Conservation (phyloP, 2,888 invertebrate species). For the Scelioninae gen. 2 region DNA sequence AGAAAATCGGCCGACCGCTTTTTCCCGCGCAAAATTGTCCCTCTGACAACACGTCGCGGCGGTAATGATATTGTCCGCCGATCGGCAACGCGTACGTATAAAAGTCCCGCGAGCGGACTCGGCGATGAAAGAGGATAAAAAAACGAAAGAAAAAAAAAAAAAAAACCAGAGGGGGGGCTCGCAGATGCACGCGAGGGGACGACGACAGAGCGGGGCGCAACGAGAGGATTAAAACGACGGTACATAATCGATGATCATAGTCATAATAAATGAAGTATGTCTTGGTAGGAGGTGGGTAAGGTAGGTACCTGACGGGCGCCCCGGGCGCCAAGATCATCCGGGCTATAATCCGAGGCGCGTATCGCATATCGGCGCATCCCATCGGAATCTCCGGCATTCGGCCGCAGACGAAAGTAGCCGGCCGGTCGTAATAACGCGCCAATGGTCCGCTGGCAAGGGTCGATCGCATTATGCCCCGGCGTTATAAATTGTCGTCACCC, state of each 20-base stretch:
- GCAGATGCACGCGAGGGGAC: conserved; percentile 34
- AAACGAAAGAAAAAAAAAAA: neutral
- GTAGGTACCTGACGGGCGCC: conserved; percentile 74
- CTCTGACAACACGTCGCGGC: too few species aligned
- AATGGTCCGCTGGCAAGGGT: conserved; percentile 71
- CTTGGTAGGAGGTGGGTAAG: conserved; percentile 69
- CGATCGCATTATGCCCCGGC: conserved; percentile 69
- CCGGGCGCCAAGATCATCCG: conserved; percentile 72
- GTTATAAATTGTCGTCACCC: conserved; percentile 72
- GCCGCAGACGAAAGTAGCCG: conserved; percentile 74
- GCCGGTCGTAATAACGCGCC: conserved; percentile 74
- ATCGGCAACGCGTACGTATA: too few species aligned
- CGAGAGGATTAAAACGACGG: conserved; percentile 66
- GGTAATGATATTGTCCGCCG: too few species aligned
- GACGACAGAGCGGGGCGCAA: conserved; percentile 41
- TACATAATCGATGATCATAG: conserved; percentile 75
- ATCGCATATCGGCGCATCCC: conserved; percentile 74
- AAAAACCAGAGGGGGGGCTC: neutral
- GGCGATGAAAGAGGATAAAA: too few species aligned
- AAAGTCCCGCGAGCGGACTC: too few species aligned
- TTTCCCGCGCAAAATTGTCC: too few species aligned
- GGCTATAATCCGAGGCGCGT: conserved; percentile 74
- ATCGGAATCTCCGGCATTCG: conserved; percentile 73
- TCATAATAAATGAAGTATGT: conserved; percentile 75
- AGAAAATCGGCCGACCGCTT: too few species aligned